Evolutionary conservation across 2,113 vertebrate species (phyloP).

Genomic region (Aspiorhynchus laticeps): DNA sequence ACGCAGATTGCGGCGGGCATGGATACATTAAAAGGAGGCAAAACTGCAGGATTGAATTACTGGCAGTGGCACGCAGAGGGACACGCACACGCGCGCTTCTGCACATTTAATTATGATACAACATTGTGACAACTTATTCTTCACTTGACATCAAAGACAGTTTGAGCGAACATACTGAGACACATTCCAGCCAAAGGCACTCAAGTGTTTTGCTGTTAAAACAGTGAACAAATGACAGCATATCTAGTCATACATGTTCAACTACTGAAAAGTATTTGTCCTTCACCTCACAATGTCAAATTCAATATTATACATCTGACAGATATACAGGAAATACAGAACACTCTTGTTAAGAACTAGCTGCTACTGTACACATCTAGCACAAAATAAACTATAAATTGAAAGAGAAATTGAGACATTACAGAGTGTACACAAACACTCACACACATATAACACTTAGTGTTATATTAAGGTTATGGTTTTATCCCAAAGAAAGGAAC

Average conservation of each 20-base stretch:
- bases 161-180: slow-evolving; percentile 35
- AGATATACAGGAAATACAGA: not conserved
- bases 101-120: slow-evolving; percentile 35
- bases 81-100: not conserved
- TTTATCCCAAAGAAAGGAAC: slow-evolving; percentile 9
- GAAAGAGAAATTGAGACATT: not conserved
- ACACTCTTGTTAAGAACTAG: not conserved
- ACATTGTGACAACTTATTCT: slow-evolving; percentile 28
- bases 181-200: slow-evolving; percentile 33
- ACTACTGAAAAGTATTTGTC: slow-evolving; percentile 32
- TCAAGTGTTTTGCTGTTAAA: slow-evolving; percentile 22
- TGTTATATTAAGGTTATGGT: not conserved
- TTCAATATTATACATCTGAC: not conserved
- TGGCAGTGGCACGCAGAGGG: slow-evolving; percentile 21
- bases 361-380: not conserved
- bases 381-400: not conserved
- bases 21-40: slow-evolving; percentile 30
- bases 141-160: slow-evolving; percentile 46
- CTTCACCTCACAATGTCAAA: not conserved
- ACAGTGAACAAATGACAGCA: not conserved
- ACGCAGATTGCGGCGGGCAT: slow-evolving; percentile 22
- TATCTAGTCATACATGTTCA: slow-evolving; percentile 10
- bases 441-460: not conserved
- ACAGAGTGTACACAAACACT: not conserved
- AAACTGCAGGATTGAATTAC: slow-evolving; percentile 32